Percentiles rank a stretch among this genome's conserved stretches.
Evolutionary conservation across 2,888 invertebrate genomes (phyloP).

Genomic region (Lucinisca nassula): DNA sequence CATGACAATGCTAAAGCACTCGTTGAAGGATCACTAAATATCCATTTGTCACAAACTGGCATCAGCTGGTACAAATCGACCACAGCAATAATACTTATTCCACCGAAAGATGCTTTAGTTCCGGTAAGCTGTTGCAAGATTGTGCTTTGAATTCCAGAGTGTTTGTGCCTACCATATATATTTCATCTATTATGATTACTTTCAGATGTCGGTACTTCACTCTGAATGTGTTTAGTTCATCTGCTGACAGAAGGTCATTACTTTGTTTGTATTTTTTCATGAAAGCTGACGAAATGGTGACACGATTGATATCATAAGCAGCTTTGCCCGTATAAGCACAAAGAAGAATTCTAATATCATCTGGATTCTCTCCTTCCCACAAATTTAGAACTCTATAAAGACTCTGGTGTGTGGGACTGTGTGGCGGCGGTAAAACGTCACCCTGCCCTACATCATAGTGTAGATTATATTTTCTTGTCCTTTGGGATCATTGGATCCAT

Average conservation of each 20-base stretch:
- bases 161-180: background rate
- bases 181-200: background rate
- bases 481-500: too few species aligned
- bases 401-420: too few species aligned
- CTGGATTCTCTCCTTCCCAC: conserved; percentile 27
- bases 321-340: conserved; percentile 45
- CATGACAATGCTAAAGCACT: too few species aligned
- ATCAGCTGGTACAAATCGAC: too few species aligned
- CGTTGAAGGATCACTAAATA: too few species aligned
- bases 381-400: too few species aligned
- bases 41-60: too few species aligned
- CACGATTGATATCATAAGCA: conserved; percentile 34
- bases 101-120: background rate
- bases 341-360: background rate
- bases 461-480: too few species aligned
- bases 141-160: background rate
- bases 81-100: too few species aligned
- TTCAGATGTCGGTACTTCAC: background rate
- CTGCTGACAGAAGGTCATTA: background rate
- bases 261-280: background rate
- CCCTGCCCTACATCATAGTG: too few species aligned
- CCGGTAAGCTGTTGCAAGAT: background rate
- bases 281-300: conserved; percentile 28
- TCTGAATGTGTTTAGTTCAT: background rate
- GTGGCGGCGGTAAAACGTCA: too few species aligned